Evolutionary conservation across 2,113 vertebrate species (phyloP).

Genomic region (Oxyruncus cristatus): DNA sequence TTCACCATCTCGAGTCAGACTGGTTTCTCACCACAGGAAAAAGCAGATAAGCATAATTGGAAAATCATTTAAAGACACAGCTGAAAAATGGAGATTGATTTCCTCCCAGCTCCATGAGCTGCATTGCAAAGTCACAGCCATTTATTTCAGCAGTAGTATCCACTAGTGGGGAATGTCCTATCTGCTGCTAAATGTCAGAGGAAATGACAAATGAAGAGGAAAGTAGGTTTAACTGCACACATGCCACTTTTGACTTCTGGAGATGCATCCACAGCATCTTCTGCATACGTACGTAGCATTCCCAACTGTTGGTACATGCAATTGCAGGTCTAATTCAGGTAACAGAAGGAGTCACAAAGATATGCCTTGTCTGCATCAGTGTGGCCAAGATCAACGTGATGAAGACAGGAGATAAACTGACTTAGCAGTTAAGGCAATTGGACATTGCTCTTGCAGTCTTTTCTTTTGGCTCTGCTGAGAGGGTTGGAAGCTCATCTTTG

Average conservation of each 20-base stretch:
- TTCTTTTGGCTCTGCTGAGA: not conserved
- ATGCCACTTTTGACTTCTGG: not conserved
- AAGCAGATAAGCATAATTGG: not conserved
- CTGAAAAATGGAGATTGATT: not conserved
- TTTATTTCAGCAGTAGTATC: not conserved
- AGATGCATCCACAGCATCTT: not conserved
- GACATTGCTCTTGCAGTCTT: not conserved
- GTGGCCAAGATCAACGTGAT: not conserved
- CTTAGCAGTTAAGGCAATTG: not conserved
- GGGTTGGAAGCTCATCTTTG: accelerated
- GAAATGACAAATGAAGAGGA: not conserved
- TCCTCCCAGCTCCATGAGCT: not conserved
- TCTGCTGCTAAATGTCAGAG: not conserved
- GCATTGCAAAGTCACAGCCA: not conserved
- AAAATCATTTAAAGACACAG: not conserved
- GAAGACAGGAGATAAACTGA: not conserved
- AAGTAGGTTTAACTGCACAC: not conserved
- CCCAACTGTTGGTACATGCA: not conserved
- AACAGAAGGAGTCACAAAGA: not conserved
- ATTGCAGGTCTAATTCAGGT: not conserved
- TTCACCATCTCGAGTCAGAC: not conserved
- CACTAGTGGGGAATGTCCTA: not conserved
- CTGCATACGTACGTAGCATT: not conserved
- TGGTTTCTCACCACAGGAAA: not conserved
- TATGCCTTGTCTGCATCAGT: not conserved